Base-by-base conservation (phyloP, 1,140 invertebrate species). In the Tetragnatha versicolor region DNA sequence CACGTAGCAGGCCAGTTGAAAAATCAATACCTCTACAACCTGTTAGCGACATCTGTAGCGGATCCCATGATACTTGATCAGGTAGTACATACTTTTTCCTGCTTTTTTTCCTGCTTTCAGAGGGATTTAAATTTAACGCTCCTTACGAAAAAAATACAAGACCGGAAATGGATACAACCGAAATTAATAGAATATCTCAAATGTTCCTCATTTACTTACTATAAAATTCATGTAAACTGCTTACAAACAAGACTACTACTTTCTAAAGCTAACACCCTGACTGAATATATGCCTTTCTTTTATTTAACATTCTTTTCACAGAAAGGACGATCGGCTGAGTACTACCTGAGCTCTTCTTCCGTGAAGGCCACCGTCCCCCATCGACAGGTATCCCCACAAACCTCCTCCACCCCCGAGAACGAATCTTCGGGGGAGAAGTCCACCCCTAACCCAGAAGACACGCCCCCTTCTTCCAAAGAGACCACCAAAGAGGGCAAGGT, bases 1-100 rank as follows among this genome's bases (percentile, higher is more conserved):
- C 84, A 84, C 78, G 79, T 83, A 9, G 83, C 84, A 27, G 83
- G 81, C 10, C 76, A 83, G 22, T 77, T 80, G 35, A 83, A 83
- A 27, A 69, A 84, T 25, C 68, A 66, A n/a, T 82, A 84, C 51
- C 60, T 83, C 14, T 84, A 84, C 65, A 79, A 81, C 7, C 29
- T 81, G 33, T 51, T 84, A 9, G n/a, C 82, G 2, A 78, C 80
- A 27, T 39, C 75, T 61, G 84, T 82, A 27, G 80, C 81, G 3
- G 83, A 84, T 79, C 77, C 81, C 5, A 77, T 65, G 55, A 61
- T 81, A 5, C 47, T 82, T 10, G 83, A 84, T 78, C 61, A 78
- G 63, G 82, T 83, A 45, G 61, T n/a, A n/a, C n/a, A n/a, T n/a
- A n/a, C n/a, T n/a, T n/a, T n/a, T n/a, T n/a, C n/a, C n/a, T n/a